Evolutionary conservation across 2,797 vertebrate genomes (phyloP).

Genomic region (Lepus townsendii): DNA sequence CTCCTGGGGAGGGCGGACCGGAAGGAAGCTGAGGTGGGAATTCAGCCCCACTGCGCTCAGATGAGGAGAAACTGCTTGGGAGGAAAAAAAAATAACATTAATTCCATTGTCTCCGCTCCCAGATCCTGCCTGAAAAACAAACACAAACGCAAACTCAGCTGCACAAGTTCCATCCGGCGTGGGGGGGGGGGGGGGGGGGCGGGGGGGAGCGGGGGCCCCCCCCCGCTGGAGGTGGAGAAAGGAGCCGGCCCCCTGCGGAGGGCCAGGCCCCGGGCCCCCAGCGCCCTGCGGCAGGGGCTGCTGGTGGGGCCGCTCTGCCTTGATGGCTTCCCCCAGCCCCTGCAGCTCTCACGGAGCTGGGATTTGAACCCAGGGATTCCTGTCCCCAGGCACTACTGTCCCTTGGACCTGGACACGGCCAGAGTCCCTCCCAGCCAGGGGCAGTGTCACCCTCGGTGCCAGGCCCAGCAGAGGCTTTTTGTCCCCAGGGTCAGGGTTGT

Average conservation of each 20-base stretch:
- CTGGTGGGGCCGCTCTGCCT: no score
- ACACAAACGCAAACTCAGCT: conserved; percentile 70
- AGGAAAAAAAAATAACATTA: conserved; percentile 30
- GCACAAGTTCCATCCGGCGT: conserved; percentile 1
- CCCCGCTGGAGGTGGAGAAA: no score
- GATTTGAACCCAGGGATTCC: not conserved
- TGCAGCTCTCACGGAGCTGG: not conserved
- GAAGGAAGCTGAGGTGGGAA: conserved; percentile 68
- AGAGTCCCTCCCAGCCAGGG: not conserved
- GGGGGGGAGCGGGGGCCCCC: no score
- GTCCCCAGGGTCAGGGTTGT: no score
- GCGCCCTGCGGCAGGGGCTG: no score
- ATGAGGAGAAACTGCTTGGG: conserved; percentile 67
- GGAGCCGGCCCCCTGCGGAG: no score
- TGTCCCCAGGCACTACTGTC: not conserved
- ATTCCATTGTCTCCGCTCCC: conserved; percentile 72
- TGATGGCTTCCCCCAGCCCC: no score
- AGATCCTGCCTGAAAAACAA: conserved; percentile 73
- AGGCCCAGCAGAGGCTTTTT: not conserved
- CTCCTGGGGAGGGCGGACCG: not conserved
- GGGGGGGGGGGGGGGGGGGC: no score
- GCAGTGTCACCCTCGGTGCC: not conserved
- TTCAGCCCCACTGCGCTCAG: conserved; percentile 22
- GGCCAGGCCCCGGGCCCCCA: no score
- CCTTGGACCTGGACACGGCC: no score